A percentile compares a stretch with the other conserved stretches of the same genome.
Conservation (phyloP, 2,113 vertebrate species). For the Burhinus bistriatus region DNA sequence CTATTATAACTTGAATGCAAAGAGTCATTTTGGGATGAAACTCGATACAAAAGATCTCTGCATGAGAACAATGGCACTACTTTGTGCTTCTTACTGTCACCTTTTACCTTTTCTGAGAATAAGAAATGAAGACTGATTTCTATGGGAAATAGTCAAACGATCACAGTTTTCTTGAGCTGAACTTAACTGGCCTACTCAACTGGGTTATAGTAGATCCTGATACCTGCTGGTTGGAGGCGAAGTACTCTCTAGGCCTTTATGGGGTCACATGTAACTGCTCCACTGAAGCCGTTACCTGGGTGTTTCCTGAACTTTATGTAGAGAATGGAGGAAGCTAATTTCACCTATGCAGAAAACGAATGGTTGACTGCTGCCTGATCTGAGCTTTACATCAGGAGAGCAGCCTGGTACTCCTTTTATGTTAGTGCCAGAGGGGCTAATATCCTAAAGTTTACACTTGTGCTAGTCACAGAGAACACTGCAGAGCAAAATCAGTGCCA, state of each 20-base stretch:
- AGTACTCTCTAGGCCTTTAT: background rate
- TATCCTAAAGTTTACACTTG: background rate
- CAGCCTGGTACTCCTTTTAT: background rate
- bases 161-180: background rate
- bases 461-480: background rate
- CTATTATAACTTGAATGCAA: conserved; percentile 25
- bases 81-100: background rate
- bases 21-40: conserved; percentile 38
- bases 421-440: background rate
- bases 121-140: background rate
- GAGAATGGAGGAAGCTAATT: background rate
- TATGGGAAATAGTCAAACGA: background rate
- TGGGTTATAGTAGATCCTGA: background rate
- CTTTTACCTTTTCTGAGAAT: background rate
- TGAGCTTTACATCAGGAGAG: background rate
- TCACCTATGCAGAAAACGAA: background rate
- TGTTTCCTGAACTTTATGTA: background rate
- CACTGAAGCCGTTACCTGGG: background rate
- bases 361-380: background rate
- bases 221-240: background rate
- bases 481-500: background rate
- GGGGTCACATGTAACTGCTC: background rate
- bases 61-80: background rate
- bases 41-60: conserved; percentile 7
- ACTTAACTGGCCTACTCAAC: too few relatives aligned